These are phyloP conservation scores for Spea bombifrons DNA, from an alignment of 2,113 vertebrate species.

Conservation along the genomic window DNA sequence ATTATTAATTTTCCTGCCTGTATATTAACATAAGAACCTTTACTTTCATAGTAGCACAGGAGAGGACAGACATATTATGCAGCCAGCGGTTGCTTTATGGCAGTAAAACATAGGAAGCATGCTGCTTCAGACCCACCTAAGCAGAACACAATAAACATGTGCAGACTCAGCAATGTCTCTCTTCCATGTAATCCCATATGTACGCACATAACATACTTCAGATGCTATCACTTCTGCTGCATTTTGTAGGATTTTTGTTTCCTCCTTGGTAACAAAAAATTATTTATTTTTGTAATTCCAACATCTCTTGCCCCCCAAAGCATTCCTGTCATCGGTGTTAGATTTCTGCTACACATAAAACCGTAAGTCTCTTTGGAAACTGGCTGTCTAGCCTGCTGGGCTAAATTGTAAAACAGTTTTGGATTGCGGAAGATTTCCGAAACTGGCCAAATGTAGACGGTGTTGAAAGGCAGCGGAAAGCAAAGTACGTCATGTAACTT, in stretches of 20 bases:
- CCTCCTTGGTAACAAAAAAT: conserved; percentile 17
- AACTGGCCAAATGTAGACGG: conserved; percentile 24
- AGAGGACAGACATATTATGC: conserved; percentile 19
- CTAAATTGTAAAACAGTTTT: conserved; percentile 10
- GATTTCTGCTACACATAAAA: conserved; percentile 37
- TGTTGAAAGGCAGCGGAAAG: conserved; percentile 29
- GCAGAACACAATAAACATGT: conserved; percentile 35
- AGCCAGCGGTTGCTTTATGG: conserved; percentile 20
- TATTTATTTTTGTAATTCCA: conserved; percentile 26
- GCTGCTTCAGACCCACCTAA: conserved; percentile 28
- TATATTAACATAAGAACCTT: conserved; percentile 7
- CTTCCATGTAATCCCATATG: conserved; percentile 23
- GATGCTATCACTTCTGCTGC: conserved; percentile 14
- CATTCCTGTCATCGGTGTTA: conserved; percentile 37
- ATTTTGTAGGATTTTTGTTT: conserved; percentile 11
- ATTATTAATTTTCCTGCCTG: conserved; percentile 11
- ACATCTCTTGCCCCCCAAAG: conserved; percentile 23
- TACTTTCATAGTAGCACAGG: neutral
- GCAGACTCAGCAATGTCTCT: conserved; percentile 13
- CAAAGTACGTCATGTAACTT: conserved; percentile 11
- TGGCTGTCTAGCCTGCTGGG: conserved; percentile 5
- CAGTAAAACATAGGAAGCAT: conserved; percentile 20
- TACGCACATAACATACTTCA: conserved; percentile 21
- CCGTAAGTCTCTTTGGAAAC: conserved; percentile 7
- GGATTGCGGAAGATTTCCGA: conserved; percentile 4